Percentiles rank a stretch among this genome's conserved stretches.
Conservation (phyloP, 2,888 invertebrate genomes). For the Rhagonycha lutea region DNA sequence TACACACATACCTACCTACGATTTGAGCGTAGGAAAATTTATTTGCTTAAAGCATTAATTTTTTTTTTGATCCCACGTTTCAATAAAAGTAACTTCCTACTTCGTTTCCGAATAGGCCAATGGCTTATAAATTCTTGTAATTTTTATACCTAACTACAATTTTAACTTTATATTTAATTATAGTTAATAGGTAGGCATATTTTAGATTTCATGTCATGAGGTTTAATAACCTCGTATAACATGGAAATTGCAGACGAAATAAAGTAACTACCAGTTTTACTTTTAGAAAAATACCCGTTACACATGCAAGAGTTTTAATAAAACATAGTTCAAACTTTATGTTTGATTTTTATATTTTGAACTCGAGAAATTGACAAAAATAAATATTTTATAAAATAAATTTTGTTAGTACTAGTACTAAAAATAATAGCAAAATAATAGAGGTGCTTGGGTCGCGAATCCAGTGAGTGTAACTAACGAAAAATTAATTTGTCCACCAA, state of each 20-base stretch:
- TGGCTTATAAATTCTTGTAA: not conserved
- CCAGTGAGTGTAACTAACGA: not conserved
- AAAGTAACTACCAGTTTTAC: not conserved
- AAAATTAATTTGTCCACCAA: not conserved
- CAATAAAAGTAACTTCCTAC: not conserved
- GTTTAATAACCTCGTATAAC: not conserved
- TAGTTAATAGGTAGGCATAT: not conserved
- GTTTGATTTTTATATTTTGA: not conserved
- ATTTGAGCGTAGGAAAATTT: slow-evolving; percentile 3
- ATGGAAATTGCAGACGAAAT: not conserved
- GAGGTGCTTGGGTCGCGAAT: not conserved
- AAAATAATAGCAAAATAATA: not conserved
- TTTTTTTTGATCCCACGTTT: not conserved
- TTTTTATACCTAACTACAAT: not conserved
- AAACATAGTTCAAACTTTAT: not conserved
- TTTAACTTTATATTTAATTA: not conserved
- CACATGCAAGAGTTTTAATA: not conserved
- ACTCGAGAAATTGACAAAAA: too few species aligned
- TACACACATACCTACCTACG: slow-evolving; percentile 10
- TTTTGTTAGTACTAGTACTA: not conserved
- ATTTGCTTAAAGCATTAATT: not conserved
- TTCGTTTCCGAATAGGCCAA: not conserved
- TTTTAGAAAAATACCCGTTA: not conserved
- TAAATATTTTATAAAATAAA: too few species aligned
- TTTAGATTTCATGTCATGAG: not conserved